Evolutionary conservation across 2,797 vertebrate genomes (phyloP).

Genomic region (Galaxias olidus): DNA sequence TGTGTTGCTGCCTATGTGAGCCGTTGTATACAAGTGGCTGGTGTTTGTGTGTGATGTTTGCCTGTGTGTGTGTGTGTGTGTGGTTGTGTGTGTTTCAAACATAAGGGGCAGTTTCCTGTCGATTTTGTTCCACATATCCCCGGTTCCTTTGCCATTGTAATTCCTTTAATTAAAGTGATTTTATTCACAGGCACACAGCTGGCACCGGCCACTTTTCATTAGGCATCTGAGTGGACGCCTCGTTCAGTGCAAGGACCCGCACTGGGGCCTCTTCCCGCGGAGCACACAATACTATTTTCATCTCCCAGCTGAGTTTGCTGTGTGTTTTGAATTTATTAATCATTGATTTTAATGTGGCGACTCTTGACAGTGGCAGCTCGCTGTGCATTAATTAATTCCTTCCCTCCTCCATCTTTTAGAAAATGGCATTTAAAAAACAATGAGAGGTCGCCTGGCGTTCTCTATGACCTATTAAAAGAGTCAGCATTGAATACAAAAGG

Average conservation of each 20-base stretch:
- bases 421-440: slow-evolving; percentile 85
- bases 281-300: slow-evolving; percentile 80
- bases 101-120: slow-evolving; percentile 74
- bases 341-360: slow-evolving; percentile 85
- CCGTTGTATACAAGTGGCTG: too few species aligned
- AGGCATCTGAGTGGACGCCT: slow-evolving; percentile 82
- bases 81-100: slow-evolving; percentile 53
- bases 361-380: slow-evolving; percentile 83
- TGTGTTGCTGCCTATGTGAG: too few species aligned
- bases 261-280: slow-evolving; percentile 79
- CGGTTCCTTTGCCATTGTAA: slow-evolving; percentile 79
- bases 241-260: slow-evolving; percentile 77
- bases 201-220: slow-evolving; percentile 83
- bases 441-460: slow-evolving; percentile 78
- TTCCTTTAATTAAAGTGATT: slow-evolving; percentile 87
- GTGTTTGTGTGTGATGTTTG: neutral
- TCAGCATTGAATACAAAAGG: slow-evolving; percentile 78
- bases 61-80: slow-evolving; percentile 7
- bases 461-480: slow-evolving; percentile 81
- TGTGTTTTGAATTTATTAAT: slow-evolving; percentile 89
- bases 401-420: slow-evolving; percentile 75
- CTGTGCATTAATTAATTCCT: slow-evolving; percentile 84
- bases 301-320: slow-evolving; percentile 86
- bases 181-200: slow-evolving; percentile 87
- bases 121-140: slow-evolving; percentile 72